Evolutionary conservation across 2,797 vertebrate genomes (phyloP), one percentile per base, ranked within the genome.

Genomic region (Apodemus agrarius): DNA sequence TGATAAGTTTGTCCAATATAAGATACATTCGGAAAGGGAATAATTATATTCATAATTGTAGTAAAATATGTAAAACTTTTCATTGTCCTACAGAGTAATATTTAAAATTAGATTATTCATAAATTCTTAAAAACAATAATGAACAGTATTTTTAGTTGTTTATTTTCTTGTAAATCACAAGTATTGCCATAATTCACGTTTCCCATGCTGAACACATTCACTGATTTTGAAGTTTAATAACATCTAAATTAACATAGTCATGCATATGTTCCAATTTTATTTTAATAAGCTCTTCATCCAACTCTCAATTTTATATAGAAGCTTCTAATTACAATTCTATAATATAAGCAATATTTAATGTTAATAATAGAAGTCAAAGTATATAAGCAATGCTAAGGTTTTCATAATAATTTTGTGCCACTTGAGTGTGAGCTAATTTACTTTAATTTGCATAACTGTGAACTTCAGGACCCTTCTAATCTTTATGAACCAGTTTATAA

Each of bases 231-330:
- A 87, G 43, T 76, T 93, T 65, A 91, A 67, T 80, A 89, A 91
- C 95, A 46, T 83, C 6, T n/a, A 79, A 90, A 81, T 80, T 52
- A 72, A 21, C 61, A 78, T 94, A 22, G 40, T 96, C 46, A 67
- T 49, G 24, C 75, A 92, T 83, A 89, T 67, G 49, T 31, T 29
- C 31, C 13, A 89, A 29, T 26, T 90, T 96, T 31, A 3, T 46
- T 46, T 49, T 87, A 91, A 78, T 83, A 76, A 26, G 52, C 31
- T 24, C 24, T 54, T 95, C 7, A 11, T 1, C 43, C 59, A 83
- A 83, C 29, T 80, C 43, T 31, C 2, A 91, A 19, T 43, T n/a
- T 84, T 78, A 31, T 12, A 19, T 9, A 4, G 34, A 63, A 81
- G 61, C 24, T 57, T 83, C 72, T 67, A 69, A 49, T 54, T 59